Conservation (phyloP, 1,140 invertebrate genomes). For the Anthonomus grandis region DNA sequence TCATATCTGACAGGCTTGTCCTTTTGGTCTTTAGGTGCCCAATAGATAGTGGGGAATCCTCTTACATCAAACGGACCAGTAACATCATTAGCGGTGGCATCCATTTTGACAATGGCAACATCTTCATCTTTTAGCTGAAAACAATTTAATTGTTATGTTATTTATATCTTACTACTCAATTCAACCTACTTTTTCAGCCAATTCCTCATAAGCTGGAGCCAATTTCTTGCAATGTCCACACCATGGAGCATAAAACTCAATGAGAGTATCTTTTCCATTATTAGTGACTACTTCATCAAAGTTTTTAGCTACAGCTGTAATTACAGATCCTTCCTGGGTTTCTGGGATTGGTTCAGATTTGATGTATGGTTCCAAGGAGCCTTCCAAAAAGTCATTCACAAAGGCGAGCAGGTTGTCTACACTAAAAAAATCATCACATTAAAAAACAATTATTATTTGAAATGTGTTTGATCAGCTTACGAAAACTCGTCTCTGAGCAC, state of each 20-base stretch:
- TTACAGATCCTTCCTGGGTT: slow-evolving; percentile 79
- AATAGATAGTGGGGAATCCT: slow-evolving; percentile 97
- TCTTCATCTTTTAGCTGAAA: slow-evolving; percentile 78
- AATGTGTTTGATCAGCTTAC: slow-evolving; percentile 53
- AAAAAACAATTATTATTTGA: neutral
- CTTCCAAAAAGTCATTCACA: slow-evolving; percentile 78
- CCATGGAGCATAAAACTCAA: slow-evolving; percentile 99
- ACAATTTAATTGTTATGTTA: neutral
- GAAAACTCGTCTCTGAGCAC: slow-evolving; percentile 88
- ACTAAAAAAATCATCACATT: slow-evolving; percentile 48
- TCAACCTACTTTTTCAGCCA: slow-evolving; percentile 82
- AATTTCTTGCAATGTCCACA: slow-evolving; percentile 98
- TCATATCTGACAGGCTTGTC: slow-evolving; percentile 86
- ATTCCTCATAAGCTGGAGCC: slow-evolving; percentile 89
- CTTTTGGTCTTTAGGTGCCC: slow-evolving; percentile 84
- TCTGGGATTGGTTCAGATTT: slow-evolving; percentile 95
- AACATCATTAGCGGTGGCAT: slow-evolving; percentile 98
- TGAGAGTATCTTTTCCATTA: slow-evolving; percentile 87
- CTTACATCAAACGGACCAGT: slow-evolving; percentile 87
- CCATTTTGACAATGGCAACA: slow-evolving; percentile 94
- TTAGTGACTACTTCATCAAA: slow-evolving; percentile 94
- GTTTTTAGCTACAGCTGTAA: slow-evolving; percentile 93
- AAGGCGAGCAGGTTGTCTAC: slow-evolving; percentile 87
- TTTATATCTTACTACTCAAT: neutral
- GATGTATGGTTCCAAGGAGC: slow-evolving; percentile 84